A percentile compares a stretch with the other conserved stretches of the same genome.
These are phyloP conservation scores for Pectinophora gossypiella DNA, from an alignment of 1,140 invertebrate genomes.

Conservation along the genomic window DNA sequence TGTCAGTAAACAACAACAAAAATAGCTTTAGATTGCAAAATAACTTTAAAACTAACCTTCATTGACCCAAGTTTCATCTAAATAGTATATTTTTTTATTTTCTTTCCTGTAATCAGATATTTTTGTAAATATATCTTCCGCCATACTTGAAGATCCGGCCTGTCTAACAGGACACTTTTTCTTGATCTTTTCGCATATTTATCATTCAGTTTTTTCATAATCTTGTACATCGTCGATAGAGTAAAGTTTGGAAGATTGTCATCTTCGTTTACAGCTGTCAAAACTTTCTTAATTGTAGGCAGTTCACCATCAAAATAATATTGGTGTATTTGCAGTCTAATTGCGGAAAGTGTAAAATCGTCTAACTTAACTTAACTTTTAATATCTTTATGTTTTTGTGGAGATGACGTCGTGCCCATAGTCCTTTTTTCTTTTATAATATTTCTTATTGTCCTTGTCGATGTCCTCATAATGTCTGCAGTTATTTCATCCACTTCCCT, in stretches of 20 bases:
- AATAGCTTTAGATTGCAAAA: neutral
- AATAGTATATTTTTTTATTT: slow-evolving; percentile 13
- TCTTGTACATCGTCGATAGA: too few species aligned
- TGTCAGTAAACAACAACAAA: too few species aligned
- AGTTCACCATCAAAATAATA: too few species aligned
- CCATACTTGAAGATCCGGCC: neutral
- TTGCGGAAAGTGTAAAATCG: neutral
- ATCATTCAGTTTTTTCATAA: too few species aligned
- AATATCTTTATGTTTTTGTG: neutral
- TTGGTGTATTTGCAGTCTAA: neutral
- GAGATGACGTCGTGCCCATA: neutral
- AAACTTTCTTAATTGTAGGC: too few species aligned
- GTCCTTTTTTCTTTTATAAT: neutral
- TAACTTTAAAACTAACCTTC: slow-evolving; percentile 8
- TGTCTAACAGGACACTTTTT: neutral
- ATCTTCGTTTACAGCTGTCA: too few species aligned
- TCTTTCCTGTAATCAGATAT: slow-evolving; percentile 2
- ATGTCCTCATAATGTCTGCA: neutral
- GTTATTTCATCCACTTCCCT: neutral
- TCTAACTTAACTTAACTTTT: neutral
- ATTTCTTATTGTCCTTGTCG: neutral
- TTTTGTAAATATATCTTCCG: neutral
- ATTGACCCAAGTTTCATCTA: slow-evolving; percentile 16
- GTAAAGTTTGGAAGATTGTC: too few species aligned
- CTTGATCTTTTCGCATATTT: neutral